Evolutionary conservation across 2,113 vertebrate genomes (phyloP).

Genomic region (Condylura cristata): DNA sequence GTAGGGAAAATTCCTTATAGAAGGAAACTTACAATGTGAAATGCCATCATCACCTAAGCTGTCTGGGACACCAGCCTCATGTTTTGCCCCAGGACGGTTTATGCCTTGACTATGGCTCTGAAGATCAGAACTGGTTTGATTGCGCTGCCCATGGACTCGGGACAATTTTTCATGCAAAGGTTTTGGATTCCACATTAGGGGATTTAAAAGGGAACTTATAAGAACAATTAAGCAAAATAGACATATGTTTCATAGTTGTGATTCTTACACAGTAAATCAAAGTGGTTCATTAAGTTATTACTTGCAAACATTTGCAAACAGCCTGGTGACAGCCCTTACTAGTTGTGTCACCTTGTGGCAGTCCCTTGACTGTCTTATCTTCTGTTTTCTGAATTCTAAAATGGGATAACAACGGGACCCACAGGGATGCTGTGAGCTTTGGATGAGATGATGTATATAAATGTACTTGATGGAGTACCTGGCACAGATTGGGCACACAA

Average conservation of each 20-base stretch:
- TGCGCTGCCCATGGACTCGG: not conserved
- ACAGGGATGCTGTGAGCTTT: not conserved
- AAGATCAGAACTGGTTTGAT: not conserved
- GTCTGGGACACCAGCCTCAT: not conserved
- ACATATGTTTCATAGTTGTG: not conserved
- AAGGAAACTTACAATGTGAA: not conserved
- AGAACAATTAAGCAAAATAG: not conserved
- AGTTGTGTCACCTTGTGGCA: not conserved
- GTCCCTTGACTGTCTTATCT: not conserved
- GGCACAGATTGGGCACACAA: not conserved
- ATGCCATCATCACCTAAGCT: not conserved
- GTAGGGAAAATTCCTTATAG: not conserved
- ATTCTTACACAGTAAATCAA: not conserved
- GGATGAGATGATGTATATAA: not conserved
- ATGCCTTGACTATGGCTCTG: not conserved
- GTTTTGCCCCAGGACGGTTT: not conserved
- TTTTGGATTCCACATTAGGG: not conserved
- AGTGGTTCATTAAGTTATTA: not conserved
- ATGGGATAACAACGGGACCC: not conserved
- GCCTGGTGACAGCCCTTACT: not conserved
- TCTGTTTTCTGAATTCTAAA: conserved; percentile 46
- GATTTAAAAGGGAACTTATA: not conserved
- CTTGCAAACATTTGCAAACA: not conserved
- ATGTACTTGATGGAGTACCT: not conserved
- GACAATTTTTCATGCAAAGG: not conserved